phyloP scores from a whole-genome alignment of 2,888 invertebrate species.

The Anagyrus pseudococci region DNA sequence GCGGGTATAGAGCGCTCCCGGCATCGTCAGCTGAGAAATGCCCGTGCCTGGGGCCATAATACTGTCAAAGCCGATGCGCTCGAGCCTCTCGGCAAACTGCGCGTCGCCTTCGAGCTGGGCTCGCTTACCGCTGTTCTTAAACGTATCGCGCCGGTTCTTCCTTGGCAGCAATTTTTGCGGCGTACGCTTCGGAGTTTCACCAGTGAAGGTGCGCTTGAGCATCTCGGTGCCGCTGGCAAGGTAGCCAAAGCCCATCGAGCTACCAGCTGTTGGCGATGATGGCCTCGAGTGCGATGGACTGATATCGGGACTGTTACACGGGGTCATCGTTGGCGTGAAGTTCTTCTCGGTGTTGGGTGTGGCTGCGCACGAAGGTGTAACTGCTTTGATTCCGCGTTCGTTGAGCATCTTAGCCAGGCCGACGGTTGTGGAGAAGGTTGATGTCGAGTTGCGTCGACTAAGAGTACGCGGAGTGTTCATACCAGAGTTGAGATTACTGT shows the following conservation, averaged over 20 bases:
- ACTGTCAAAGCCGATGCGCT: conserved; percentile 73
- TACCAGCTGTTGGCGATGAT: conserved; percentile 66
- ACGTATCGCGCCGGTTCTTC: conserved; percentile 24
- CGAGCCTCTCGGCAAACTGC: conserved; percentile 71
- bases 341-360: conserved; percentile 71
- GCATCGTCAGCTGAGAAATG: conserved; percentile 70
- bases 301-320: conserved; percentile 84
- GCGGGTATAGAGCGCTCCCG: conserved; percentile 68
- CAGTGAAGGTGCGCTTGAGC: conserved; percentile 69
- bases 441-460: conserved; percentile 81
- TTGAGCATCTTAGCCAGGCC: conserved; percentile 80
- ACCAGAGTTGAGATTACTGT: conserved; percentile 56
- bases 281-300: conserved; percentile 67
- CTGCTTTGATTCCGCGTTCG: conserved; percentile 77
- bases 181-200: conserved; percentile 55
- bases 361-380: conserved; percentile 72
- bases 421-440: conserved; percentile 77
- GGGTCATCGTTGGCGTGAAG: conserved; percentile 85
- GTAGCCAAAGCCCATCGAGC: conserved; percentile 62
- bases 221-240: conserved; percentile 73
- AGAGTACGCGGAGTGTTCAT: conserved; percentile 61
- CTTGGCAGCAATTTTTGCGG: conserved; percentile 44
- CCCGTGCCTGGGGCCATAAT: conserved; percentile 67
- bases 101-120: conserved; percentile 49
- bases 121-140: conserved; percentile 39